Percentiles rank a stretch among this genome's conserved stretches.
Conservation (phyloP, 92 coral and sea anemone species). For the Chrysogorgia sp. region DNA sequence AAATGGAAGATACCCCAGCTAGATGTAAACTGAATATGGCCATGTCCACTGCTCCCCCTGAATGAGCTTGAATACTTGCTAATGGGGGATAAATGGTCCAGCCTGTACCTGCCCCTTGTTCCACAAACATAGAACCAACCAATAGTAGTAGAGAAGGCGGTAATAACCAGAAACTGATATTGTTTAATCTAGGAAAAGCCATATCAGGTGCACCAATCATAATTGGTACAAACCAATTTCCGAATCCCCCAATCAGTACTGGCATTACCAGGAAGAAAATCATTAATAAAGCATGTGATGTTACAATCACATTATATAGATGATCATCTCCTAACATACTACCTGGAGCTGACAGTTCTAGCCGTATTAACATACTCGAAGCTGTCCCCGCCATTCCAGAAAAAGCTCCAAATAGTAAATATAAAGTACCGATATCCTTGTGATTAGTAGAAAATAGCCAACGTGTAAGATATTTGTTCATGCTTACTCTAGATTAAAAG, state of each 20-base stretch:
- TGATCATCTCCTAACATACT: slow-evolving; percentile 88
- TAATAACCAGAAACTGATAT: slow-evolving; percentile 73
- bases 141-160: slow-evolving; percentile 68
- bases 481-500: slow-evolving; percentile 59
- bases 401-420: slow-evolving; percentile 73
- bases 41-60: slow-evolving; percentile 74
- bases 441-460: no score
- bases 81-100: slow-evolving; percentile 83
- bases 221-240: slow-evolving; percentile 74
- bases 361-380: slow-evolving; percentile 78
- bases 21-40: slow-evolving; percentile 77
- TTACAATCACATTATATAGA: slow-evolving; percentile 68
- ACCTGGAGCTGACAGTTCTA: slow-evolving; percentile 82
- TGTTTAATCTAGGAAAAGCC: slow-evolving; percentile 79
- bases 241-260: slow-evolving; percentile 75
- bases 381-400: slow-evolving; percentile 80
- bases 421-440: slow-evolving; percentile 83
- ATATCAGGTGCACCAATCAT: slow-evolving; percentile 72
- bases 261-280: slow-evolving; percentile 80
- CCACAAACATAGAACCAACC: slow-evolving; percentile 62
- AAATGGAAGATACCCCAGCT: slow-evolving; percentile 82
- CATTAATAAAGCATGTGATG: no score
- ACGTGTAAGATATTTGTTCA: slow-evolving; percentile 68
- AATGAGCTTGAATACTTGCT: slow-evolving; percentile 59
- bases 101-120: slow-evolving; percentile 79